Evolutionary conservation across 1,140 invertebrate species (phyloP), one percentile per base, ranked within the genome.

Genomic region (Drosophila repletoides): DNA sequence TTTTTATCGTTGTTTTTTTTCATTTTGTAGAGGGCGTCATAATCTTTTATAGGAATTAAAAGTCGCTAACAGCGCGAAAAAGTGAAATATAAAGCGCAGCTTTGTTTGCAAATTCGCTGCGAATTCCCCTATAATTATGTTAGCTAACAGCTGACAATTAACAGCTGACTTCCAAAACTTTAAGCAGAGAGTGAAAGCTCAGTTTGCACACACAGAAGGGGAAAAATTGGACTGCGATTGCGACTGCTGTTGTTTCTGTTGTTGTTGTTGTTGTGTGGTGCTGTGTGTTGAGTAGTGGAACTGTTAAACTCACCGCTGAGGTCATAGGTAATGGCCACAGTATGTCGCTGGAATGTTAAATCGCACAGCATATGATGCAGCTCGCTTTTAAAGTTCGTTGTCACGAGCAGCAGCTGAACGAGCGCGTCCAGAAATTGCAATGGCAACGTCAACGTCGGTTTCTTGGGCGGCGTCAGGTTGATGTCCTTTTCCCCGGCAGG

Each of bases 281-380:
- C n/a, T 31, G 28, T 46, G 29, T 46, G 33, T 36, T 48, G 17
- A n/a, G 14, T 43, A 55, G 14, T 52, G 6, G n/a, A n/a, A n/a
- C n/a, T 19, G n/a, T 5, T 43, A 34, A 46, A 72, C 70, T 72
- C 58, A 73, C 70, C 70, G 70, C 70, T 73, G 70, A 69, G 70
- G 70, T 73, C 70, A 73, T 73, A 73, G 66, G 59, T 72, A 52
- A 73, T 73, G 66, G 70, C 70, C 70, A 59, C 70, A 73, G 70
- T 73, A 64, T 70, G 59, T 73, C 66, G 70, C 66, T 73, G 60
- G 70, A 65, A 65, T 36, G 65, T 52, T 65, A 73, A 73, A 73
- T 63, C 66, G 66, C 70, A 61, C 70, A 73, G 70, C 70, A 73
- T 73, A 73, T 73, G 70, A 73, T 59, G 66, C 66, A 73, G 70